Conservation (phyloP, 2,113 vertebrate genomes). For the Mus spicilegus region DNA sequence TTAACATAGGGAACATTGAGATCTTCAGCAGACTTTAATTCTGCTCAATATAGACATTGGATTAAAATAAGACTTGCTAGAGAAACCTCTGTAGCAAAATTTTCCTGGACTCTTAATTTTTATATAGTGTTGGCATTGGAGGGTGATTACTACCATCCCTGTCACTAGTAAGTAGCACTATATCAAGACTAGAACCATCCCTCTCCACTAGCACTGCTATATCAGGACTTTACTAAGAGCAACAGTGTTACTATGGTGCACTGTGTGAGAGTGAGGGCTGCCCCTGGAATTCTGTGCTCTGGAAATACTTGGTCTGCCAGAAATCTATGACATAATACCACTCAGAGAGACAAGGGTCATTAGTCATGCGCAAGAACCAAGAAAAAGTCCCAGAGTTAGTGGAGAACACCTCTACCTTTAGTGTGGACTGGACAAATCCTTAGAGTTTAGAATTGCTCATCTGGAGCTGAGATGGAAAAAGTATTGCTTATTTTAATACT, state of each 20-base stretch:
- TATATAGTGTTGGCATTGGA: neutral
- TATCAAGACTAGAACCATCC: neutral
- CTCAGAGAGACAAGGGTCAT: neutral
- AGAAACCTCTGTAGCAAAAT: neutral
- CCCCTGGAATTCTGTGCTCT: neutral
- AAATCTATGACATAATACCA: neutral
- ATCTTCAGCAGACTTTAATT: neutral
- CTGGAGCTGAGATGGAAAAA: neutral
- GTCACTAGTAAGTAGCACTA: too few relatives aligned
- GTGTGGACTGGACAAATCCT: neutral
- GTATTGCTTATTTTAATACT: neutral
- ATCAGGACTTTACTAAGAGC: neutral
- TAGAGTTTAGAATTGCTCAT: constrained; percentile 10
- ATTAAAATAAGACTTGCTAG: neutral
- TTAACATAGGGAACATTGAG: neutral
- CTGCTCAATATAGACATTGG: neutral
- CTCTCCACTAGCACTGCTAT: neutral
- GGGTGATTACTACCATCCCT: neutral
- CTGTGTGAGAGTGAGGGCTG: neutral
- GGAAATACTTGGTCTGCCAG: neutral
- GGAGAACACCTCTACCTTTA: neutral
- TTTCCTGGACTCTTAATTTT: neutral
- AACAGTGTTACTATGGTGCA: neutral
- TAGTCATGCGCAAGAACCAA: constrained; percentile 1
- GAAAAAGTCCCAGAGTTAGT: neutral